These are phyloP conservation scores for Salmo trutta DNA, from an alignment of 2,797 vertebrate species.

Conservation along the genomic window DNA sequence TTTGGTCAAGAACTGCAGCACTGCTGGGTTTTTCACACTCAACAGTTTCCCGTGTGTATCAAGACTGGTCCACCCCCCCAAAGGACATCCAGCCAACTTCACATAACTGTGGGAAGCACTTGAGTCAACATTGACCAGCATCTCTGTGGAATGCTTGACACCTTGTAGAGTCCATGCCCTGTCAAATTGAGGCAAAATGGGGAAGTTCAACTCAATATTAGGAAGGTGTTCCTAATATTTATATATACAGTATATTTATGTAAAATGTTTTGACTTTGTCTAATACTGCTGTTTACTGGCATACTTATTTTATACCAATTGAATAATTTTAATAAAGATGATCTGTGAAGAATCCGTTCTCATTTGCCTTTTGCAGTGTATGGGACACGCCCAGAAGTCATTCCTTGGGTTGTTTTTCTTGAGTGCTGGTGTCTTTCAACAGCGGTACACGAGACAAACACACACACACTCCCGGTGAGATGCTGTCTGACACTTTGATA, in stretches of 20 bases:
- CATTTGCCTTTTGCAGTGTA: neutral
- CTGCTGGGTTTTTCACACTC: too few species aligned
- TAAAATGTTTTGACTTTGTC: constrained; percentile 24
- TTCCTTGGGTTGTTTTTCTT: neutral
- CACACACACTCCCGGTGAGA: neutral
- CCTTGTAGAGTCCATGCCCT: too few species aligned
- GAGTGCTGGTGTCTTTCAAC: neutral
- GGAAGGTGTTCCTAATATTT: too few species aligned
- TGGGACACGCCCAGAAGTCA: neutral
- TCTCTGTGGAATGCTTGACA: too few species aligned
- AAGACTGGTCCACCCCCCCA: too few species aligned
- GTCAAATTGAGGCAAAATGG: too few species aligned
- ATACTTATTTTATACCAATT: constrained; percentile 38
- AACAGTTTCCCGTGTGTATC: too few species aligned
- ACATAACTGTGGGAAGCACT: too few species aligned
- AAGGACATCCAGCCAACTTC: too few species aligned
- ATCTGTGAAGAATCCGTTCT: constrained; percentile 24
- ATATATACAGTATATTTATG: constrained; percentile 3
- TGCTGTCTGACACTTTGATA: constrained; percentile 10
- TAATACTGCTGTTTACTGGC: constrained; percentile 6
- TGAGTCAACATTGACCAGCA: too few species aligned
- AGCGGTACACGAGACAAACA: neutral
- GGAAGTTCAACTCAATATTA: too few species aligned
- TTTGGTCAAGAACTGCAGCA: too few species aligned
- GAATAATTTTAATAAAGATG: constrained; percentile 63